Conservation (phyloP, 1,140 invertebrate species). For the Ericerus pela region DNA sequence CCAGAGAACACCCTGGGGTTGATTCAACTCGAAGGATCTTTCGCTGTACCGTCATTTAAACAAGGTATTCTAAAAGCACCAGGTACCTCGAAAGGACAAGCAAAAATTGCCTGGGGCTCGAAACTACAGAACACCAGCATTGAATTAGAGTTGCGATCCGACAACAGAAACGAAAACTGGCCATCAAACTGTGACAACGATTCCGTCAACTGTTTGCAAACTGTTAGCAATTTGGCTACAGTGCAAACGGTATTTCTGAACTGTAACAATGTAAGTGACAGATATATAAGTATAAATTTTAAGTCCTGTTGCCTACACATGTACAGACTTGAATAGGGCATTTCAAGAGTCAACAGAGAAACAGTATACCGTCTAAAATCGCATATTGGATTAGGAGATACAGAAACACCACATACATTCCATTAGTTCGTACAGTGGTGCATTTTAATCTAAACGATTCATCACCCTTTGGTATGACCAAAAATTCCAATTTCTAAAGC, state of each 20-base stretch:
- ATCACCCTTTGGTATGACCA: too few species aligned
- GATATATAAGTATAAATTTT: too few species aligned
- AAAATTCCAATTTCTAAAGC: too few species aligned
- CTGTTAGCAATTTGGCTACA: constrained; percentile 24
- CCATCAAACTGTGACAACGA: constrained; percentile 19
- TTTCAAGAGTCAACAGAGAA: too few species aligned
- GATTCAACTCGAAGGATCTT: constrained; percentile 25
- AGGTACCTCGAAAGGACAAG: constrained; percentile 22
- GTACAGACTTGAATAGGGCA: too few species aligned
- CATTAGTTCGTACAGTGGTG: too few species aligned
- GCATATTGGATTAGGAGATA: too few species aligned
- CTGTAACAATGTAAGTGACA: constrained; percentile 26
- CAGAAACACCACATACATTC: too few species aligned
- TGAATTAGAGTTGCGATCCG: constrained; percentile 21
- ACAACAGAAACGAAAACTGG: constrained; percentile 17
- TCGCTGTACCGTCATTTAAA: constrained; percentile 22
- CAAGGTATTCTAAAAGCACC: constrained; percentile 24
- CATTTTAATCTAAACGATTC: too few species aligned
- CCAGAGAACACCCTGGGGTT: constrained; percentile 19
- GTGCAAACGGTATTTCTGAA: constrained; percentile 22
- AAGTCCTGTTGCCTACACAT: too few species aligned
- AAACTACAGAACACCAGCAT: constrained; percentile 21
- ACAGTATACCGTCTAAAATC: too few species aligned
- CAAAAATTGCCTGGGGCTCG: constrained; percentile 25
- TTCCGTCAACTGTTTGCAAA: constrained; percentile 23